Base-by-base conservation (phyloP, 2,888 invertebrate genomes). In the Aporophyla lueneburgensis region DNA sequence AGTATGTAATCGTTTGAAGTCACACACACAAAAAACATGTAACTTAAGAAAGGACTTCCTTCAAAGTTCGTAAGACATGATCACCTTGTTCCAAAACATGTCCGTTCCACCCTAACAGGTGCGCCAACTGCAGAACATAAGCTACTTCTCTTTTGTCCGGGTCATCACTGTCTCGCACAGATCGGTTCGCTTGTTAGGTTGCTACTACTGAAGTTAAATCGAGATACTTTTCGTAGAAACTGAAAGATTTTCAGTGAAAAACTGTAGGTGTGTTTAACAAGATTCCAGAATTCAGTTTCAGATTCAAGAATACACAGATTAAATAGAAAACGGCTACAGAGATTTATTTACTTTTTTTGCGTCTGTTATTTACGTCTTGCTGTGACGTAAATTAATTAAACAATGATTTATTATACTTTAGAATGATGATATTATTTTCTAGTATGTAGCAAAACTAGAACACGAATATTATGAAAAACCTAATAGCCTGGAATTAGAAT, bases 1-100 rank as follows among this genome's bases (percentile, higher is more conserved):
- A 66, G 10, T 40, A 16, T 1, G 16, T 46, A 53, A 63, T 81
- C 54, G 74, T 74, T 80, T 80, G 74, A 77, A 78, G 68, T 58
- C 19, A 63, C 27, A 80, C 54, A 58, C 62, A 33, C 33, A 49
- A 16, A 62, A 76, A 70, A 51, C 49, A 49, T 83, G 59, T 51
- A 51, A 83, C 78, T 63, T 43, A 58, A 83, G 56, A 62, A 77
- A 69, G 49, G 27, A 70, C 59, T 51, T 65, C 49, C 58, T 70
- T 43, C 19, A 46, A 51, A 85, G 81, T 85, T 74, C 54, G 54
- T 54, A 68, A 85, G 81, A 81, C 75, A 67, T 53, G 81, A 81
- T 85, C 75, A 85, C 53, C 68, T 71, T 85, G 82, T 85, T 71
- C 71, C 76, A 76, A 76, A 82, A 82, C 76, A 85, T 76, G 82